phyloP scores from a whole-genome alignment of 2,113 vertebrate genomes.

The Rhinichthys klamathensis region DNA sequence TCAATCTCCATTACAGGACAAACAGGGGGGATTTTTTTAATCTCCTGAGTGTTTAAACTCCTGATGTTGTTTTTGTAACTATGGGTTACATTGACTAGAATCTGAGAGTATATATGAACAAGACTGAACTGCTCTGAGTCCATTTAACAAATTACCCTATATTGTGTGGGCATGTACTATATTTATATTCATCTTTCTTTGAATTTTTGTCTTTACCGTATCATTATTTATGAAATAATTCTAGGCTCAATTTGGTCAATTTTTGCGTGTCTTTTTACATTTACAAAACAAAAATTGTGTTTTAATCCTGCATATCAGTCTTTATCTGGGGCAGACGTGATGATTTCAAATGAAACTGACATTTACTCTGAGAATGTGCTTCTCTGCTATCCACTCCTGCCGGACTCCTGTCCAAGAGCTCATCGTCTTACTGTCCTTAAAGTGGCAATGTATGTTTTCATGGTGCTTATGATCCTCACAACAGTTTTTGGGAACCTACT shows the following conservation, averaged over 20 bases:
- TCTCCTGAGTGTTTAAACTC: not conserved
- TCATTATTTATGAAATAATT: not conserved
- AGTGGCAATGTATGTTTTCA: slow-evolving; percentile 55
- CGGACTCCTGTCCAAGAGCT: not conserved
- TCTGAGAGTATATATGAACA: slow-evolving; percentile 1
- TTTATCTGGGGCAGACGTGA: not conserved
- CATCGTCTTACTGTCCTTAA: not conserved
- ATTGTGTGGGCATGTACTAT: not conserved
- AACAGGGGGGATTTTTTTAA: not conserved
- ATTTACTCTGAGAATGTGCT: slow-evolving; percentile 10
- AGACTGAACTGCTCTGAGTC: not conserved
- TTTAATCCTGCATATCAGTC: not conserved
- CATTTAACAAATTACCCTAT: not conserved
- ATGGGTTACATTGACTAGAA: not conserved
- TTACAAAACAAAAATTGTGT: not conserved
- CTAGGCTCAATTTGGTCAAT: not conserved
- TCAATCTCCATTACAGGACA: not conserved
- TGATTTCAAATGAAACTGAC: not conserved
- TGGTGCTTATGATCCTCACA: slow-evolving; percentile 65
- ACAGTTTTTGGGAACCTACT: slow-evolving; percentile 61
- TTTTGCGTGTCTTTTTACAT: not conserved
- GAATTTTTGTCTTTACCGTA: not conserved
- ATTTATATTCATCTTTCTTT: not conserved
- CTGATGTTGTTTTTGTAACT: not conserved
- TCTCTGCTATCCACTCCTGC: slow-evolving; percentile 32